Conservation (phyloP, 2,113 vertebrate species). For the Otocyon megalotis region DNA sequence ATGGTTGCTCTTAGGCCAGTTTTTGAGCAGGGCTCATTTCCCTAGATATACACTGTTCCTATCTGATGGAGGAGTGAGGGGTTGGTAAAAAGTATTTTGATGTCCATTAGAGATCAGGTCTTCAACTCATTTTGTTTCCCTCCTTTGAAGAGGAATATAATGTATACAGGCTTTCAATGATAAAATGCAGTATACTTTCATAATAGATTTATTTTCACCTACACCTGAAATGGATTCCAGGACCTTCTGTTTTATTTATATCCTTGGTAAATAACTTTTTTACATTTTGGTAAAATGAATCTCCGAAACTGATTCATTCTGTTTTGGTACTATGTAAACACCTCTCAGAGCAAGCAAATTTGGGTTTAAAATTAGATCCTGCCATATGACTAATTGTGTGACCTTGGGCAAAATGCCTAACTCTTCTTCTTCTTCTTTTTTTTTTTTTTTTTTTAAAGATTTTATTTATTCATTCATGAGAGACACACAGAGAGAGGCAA, state of each 20-base stretch:
- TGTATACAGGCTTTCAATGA: conserved; percentile 39
- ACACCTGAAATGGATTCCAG: conserved; percentile 65
- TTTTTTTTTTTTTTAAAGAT: too few relatives aligned
- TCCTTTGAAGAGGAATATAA: neutral
- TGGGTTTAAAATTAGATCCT: conserved; percentile 58
- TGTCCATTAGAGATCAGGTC: neutral
- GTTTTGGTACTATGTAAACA: conserved; percentile 29
- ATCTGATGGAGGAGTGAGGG: neutral
- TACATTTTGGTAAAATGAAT: conserved; percentile 1
- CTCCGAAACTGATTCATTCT: conserved; percentile 53
- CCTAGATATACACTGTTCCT: neutral
- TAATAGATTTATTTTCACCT: conserved; percentile 59
- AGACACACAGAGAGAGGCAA: too few relatives aligned
- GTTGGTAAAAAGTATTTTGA: conserved; percentile 39
- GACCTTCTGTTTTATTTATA: conserved; percentile 37
- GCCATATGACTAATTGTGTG: conserved; percentile 16
- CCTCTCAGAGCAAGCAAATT: conserved; percentile 37
- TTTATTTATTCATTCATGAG: too few relatives aligned
- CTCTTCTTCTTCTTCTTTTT: neutral
- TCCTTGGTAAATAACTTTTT: conserved; percentile 55
- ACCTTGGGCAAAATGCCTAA: neutral
- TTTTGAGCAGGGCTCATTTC: conserved; percentile 33
- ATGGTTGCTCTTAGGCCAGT: conserved; percentile 31
- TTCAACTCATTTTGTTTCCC: conserved; percentile 48
- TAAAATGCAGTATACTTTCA: conserved; percentile 61